These are phyloP conservation scores for Pollenia labialis DNA, from an alignment of 2,888 invertebrate genomes.

Conservation along the genomic window DNA sequence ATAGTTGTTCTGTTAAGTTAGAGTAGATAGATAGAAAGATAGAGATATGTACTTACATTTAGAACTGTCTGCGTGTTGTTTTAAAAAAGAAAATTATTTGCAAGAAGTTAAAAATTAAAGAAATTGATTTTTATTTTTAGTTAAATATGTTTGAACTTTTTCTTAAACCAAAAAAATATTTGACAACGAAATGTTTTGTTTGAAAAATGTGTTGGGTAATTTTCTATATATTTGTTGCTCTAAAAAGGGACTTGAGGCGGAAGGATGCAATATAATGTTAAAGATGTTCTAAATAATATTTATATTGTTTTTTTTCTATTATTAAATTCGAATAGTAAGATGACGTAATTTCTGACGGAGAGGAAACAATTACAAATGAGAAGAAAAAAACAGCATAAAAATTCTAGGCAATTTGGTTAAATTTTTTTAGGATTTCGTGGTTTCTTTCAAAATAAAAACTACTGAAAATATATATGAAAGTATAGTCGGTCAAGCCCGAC, in stretches of 20 bases:
- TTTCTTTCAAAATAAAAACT: neutral
- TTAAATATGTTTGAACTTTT: neutral
- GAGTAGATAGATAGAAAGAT: neutral
- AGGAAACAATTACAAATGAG: neutral
- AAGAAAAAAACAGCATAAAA: neutral
- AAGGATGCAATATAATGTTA: conserved; percentile 2
- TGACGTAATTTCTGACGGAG: conserved; percentile 43
- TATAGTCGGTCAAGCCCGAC: too few relatives aligned
- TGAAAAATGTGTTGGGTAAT: neutral
- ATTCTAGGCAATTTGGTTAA: neutral
- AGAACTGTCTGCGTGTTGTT: conserved; percentile 83
- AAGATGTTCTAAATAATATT: neutral
- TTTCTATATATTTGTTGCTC: neutral
- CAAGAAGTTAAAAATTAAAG: conserved; percentile 67
- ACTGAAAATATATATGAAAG: neutral
- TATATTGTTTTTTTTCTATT: neutral
- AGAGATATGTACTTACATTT: conserved; percentile 83
- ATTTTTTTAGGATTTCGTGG: neutral
- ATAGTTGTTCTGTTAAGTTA: neutral
- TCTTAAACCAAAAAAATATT: neutral
- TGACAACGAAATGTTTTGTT: neutral
- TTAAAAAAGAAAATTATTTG: conserved; percentile 78
- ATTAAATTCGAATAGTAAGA: conserved; percentile 19
- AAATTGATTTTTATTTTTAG: conserved; percentile 7
- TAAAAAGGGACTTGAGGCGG: neutral